Conservation (phyloP, 2,113 vertebrate species). For the Odontophorus gujanensis region DNA sequence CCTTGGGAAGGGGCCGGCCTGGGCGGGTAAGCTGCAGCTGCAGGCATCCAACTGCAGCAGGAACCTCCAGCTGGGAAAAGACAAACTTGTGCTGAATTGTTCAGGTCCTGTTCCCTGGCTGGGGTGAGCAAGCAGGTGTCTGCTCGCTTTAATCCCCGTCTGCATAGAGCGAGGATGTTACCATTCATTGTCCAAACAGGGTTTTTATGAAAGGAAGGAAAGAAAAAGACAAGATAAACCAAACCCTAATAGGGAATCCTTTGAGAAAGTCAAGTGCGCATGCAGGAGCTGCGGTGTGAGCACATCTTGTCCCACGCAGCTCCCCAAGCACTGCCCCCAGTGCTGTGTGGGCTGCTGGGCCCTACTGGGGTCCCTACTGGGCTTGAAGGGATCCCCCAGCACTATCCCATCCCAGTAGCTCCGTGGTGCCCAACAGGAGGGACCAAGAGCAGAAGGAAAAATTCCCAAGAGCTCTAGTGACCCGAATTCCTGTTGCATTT, state of each 20-base stretch:
- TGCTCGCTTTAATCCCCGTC: neutral
- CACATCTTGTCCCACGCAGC: fast-evolving
- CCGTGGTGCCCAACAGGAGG: neutral
- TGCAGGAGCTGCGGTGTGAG: neutral
- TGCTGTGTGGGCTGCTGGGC: neutral
- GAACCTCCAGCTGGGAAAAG: slow-evolving; percentile 34
- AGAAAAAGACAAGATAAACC: neutral
- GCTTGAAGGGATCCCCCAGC: neutral
- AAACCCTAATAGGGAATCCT: neutral
- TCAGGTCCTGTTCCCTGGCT: neutral
- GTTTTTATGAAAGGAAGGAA: neutral
- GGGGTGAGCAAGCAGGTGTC: neutral
- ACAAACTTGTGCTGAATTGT: neutral
- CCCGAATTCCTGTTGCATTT: neutral
- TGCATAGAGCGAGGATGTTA: neutral
- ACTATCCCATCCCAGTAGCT: neutral
- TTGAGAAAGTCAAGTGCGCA: neutral
- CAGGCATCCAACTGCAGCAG: neutral
- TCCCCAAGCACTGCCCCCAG: fast-evolving
- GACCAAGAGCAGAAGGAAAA: neutral
- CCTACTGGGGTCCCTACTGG: neutral
- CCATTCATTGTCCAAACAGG: neutral
- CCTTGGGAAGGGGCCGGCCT: neutral
- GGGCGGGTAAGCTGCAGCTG: neutral
- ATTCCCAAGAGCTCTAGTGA: neutral